Evolutionary conservation across 1,140 invertebrate genomes (phyloP), one percentile per base, ranked within the genome.

Genomic region (Danaus plexippus): DNA sequence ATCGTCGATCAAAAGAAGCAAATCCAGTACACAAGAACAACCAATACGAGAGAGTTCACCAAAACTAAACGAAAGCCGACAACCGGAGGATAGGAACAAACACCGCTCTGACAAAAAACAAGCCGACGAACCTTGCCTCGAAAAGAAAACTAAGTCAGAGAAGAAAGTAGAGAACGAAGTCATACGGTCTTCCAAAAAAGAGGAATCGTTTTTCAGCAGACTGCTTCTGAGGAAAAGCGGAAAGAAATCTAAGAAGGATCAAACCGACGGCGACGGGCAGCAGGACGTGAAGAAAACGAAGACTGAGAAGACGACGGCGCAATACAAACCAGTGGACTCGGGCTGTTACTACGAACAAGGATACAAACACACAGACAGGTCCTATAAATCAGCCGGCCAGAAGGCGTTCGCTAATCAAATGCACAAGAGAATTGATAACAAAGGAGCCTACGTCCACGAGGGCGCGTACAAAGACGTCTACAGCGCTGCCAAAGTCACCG

Each of bases 181-280:
- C 50, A 83, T 87, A 55, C 73, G 78, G 59, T 77, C 79, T 59
- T 74, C 74, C 13, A 89, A 89, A 71, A 88, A 87, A 68, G 89
- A 92, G 57, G 87, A 88, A 51, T 91, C 91, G 13, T 92, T 93
- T 67, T 91, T 92, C 73, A 89, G 90, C 40, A 87, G 91, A 54
- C 73, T 93, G 12, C 86, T 92, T 32, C 80, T 90, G 9, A 87
- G 92, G 50, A 89, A 90, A 62, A 92, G 90, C 65, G 90, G 90
- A 11, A 90, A 91, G 64, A 92, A 91, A 72, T 90, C 90, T 61
- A 90, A 90, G 54, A 88, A 88, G 54, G 88, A 89, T 55, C 87
- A 87, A 46, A 87, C 83, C 9, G 89, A 88, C 45, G 80, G 79
- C 56, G 81, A 88, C 40, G 61, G 69, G 54, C 75, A 80, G 54